A percentile compares a stretch with the other conserved stretches of the same genome.
phyloP scores from a whole-genome alignment of 2,113 vertebrate species.

The Natator depressus region DNA sequence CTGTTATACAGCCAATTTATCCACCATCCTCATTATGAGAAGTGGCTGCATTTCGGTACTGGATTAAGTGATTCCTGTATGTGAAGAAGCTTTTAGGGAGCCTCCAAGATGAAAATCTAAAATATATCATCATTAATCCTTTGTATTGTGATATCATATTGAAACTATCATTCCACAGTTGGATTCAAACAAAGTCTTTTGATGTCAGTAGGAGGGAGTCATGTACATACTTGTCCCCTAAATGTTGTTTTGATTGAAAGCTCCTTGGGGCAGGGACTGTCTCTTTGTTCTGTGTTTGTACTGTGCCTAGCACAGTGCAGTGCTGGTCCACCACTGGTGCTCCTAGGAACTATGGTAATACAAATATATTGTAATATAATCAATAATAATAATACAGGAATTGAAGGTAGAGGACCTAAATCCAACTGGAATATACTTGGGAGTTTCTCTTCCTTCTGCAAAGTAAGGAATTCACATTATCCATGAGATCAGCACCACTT shows the following conservation, averaged over 20 bases:
- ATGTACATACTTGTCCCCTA: background rate
- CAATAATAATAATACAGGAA: background rate
- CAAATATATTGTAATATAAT: background rate
- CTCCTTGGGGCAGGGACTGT: background rate
- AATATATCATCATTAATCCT: background rate
- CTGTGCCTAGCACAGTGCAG: background rate
- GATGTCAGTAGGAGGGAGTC: background rate
- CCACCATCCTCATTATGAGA: background rate
- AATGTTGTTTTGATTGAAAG: background rate
- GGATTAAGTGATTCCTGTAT: background rate
- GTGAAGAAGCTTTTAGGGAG: background rate
- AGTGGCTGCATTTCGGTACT: background rate
- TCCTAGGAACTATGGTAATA: background rate
- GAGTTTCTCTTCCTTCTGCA: background rate
- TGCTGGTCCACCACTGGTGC: background rate
- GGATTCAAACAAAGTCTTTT: background rate
- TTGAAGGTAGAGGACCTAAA: background rate
- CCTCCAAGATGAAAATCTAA: background rate
- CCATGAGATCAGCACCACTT: background rate
- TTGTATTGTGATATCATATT: background rate
- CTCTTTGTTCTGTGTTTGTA: background rate
- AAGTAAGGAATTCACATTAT: background rate
- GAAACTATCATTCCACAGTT: fast-evolving
- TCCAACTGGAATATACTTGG: background rate
- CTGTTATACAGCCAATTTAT: background rate